These are phyloP conservation scores for Schrankia costaestrigalis DNA, from an alignment of 2,888 invertebrate genomes.

Conservation along the genomic window DNA sequence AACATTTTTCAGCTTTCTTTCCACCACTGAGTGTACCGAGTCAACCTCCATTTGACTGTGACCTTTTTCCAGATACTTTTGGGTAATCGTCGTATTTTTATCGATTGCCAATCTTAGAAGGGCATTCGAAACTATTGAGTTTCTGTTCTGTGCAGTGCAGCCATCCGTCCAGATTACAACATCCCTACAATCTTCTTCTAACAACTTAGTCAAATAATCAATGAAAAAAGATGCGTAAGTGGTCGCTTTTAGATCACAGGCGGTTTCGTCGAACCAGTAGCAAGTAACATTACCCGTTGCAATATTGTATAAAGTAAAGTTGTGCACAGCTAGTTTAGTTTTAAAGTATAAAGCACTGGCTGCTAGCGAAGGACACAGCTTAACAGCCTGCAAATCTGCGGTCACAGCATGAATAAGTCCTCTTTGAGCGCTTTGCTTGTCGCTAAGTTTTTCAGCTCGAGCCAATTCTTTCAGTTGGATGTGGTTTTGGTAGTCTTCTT, in stretches of 20 bases:
- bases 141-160: slow-evolving; percentile 35
- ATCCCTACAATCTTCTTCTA: slow-evolving; percentile 19
- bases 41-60: slow-evolving; percentile 31
- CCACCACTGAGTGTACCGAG: slow-evolving; percentile 44
- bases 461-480: too few relatives aligned
- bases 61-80: slow-evolving; percentile 33
- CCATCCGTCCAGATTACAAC: slow-evolving; percentile 33
- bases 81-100: slow-evolving; percentile 22
- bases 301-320: slow-evolving; percentile 36
- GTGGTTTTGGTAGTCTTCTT: slow-evolving; percentile 12
- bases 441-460: too few relatives aligned
- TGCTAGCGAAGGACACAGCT: slow-evolving; percentile 27
- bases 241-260: slow-evolving; percentile 28
- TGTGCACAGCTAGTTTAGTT: slow-evolving; percentile 36
- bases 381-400: slow-evolving; percentile 36
- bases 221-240: slow-evolving; percentile 31
- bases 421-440: slow-evolving; percentile 26
- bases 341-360: slow-evolving; percentile 40
- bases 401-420: slow-evolving; percentile 23
- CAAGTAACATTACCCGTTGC: slow-evolving; percentile 23
- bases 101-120: slow-evolving; percentile 22
- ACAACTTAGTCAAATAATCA: slow-evolving; percentile 25
- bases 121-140: slow-evolving; percentile 27
- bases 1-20: slow-evolving; percentile 37
- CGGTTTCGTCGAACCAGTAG: slow-evolving; percentile 36